A percentile compares a stretch with the other conserved stretches of the same genome.
phyloP scores from a whole-genome alignment of 2,888 invertebrate genomes.

The Thera britannica region DNA sequence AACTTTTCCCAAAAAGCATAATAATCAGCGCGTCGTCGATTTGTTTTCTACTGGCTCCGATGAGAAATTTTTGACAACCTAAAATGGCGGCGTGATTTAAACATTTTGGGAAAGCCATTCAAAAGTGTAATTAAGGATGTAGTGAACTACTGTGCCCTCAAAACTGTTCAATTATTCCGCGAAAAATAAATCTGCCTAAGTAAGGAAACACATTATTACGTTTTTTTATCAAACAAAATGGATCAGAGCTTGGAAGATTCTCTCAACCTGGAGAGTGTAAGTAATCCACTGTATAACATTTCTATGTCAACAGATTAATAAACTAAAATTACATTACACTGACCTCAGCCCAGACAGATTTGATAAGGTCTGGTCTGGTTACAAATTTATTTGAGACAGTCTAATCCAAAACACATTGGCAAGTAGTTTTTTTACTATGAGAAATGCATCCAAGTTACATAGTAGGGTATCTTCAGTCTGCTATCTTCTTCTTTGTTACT shows the following conservation, averaged over 20 bases:
- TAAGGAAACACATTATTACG: background rate
- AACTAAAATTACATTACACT: too few species aligned
- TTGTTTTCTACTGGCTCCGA: constrained; percentile 80
- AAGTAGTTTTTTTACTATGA: too few species aligned
- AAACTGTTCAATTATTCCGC: background rate
- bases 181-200: constrained; percentile 3
- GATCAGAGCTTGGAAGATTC: constrained; percentile 77
- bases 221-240: constrained; percentile 53
- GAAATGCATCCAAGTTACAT: too few species aligned
- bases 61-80: constrained; percentile 74
- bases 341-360: too few species aligned
- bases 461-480: too few species aligned
- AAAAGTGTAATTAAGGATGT: constrained; percentile 18
- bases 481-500: too few species aligned
- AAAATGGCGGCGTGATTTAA: constrained; percentile 85
- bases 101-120: constrained; percentile 45
- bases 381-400: too few species aligned
- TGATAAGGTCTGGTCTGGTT: too few species aligned
- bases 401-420: too few species aligned
- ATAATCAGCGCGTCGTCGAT: constrained; percentile 48
- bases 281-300: constrained; percentile 39
- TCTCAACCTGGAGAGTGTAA: constrained; percentile 74
- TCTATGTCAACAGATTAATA: background rate
- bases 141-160: constrained; percentile 1
- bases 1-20: constrained; percentile 8